Conservation (phyloP, 1,140 invertebrate species). For the Zaprionus lachaisei region DNA sequence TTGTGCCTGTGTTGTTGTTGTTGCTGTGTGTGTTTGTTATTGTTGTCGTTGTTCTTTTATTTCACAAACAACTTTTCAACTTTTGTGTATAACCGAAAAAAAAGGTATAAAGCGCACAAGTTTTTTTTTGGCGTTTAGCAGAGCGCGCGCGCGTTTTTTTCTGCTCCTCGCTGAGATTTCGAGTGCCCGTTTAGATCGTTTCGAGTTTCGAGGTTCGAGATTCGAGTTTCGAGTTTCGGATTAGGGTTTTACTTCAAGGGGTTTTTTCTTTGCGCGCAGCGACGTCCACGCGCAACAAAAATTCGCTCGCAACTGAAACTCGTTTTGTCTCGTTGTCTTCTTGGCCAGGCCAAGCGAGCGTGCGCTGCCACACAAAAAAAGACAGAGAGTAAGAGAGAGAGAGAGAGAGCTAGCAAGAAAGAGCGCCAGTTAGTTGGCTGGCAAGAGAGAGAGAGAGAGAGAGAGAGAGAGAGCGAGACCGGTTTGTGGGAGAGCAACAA, state of each 20-base stretch:
- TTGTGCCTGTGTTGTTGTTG: background rate
- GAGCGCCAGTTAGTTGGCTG: too few species aligned
- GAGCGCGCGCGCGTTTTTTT: conserved; percentile 3
- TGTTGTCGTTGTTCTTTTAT: background rate
- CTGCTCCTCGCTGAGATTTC: conserved; percentile 2
- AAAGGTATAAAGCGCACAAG: background rate
- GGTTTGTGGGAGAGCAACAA: conserved; percentile 49
- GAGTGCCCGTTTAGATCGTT: conserved; percentile 1
- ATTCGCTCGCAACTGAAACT: conserved; percentile 76
- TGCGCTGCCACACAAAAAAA: conserved; percentile 12
- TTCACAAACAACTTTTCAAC: conserved; percentile 11
- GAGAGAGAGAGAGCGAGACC: conserved; percentile 27
- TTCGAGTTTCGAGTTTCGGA: conserved; percentile 13
- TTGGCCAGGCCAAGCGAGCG: conserved; percentile 45
- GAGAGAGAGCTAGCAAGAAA: background rate
- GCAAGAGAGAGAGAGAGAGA: background rate
- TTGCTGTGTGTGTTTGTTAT: background rate
- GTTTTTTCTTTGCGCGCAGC: conserved; percentile 30
- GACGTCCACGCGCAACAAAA: conserved; percentile 68
- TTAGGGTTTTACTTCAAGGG: conserved; percentile 20
- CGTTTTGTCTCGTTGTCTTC: conserved; percentile 50
- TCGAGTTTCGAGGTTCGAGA: background rate
- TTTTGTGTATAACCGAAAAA: conserved; percentile 8
- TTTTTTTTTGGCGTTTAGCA: background rate
- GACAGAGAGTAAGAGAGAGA: background rate